Percentiles rank a stretch among this genome's conserved stretches.
These are phyloP conservation scores for Bungarus multicinctus DNA, from an alignment of 2,113 vertebrate genomes.

Conservation along the genomic window DNA sequence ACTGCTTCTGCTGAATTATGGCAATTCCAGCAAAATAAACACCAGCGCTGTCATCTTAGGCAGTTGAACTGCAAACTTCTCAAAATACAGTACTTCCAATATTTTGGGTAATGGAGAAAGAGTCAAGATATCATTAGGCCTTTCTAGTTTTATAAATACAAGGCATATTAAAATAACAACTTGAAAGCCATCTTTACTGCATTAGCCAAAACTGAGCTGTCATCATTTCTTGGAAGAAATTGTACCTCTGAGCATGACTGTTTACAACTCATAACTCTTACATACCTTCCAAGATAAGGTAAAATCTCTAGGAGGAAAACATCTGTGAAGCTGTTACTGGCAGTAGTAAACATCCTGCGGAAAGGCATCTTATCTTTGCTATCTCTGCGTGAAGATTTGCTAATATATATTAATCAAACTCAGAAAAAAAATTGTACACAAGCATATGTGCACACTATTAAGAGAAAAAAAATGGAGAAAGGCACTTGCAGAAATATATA, in stretches of 20 bases:
- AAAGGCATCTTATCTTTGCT: neutral
- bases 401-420: neutral
- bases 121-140: neutral
- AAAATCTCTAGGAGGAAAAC: neutral
- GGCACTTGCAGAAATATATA: neutral
- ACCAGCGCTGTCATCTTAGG: neutral
- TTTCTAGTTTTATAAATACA: neutral
- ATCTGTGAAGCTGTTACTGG: neutral
- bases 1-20: slow-evolving; percentile 19
- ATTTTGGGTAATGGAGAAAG: neutral
- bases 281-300: neutral
- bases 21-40: slow-evolving; percentile 51
- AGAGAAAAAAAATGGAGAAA: neutral
- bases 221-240: neutral
- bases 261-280: neutral
- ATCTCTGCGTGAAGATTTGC: neutral
- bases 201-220: neutral
- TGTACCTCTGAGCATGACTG: neutral
- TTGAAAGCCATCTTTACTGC: neutral
- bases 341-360: neutral
- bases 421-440: neutral
- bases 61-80: neutral
- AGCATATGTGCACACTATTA: neutral
- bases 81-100: neutral
- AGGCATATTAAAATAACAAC: neutral